Base-by-base conservation (phyloP, 2,888 invertebrate species). In the Drosophila algonquin region DNA sequence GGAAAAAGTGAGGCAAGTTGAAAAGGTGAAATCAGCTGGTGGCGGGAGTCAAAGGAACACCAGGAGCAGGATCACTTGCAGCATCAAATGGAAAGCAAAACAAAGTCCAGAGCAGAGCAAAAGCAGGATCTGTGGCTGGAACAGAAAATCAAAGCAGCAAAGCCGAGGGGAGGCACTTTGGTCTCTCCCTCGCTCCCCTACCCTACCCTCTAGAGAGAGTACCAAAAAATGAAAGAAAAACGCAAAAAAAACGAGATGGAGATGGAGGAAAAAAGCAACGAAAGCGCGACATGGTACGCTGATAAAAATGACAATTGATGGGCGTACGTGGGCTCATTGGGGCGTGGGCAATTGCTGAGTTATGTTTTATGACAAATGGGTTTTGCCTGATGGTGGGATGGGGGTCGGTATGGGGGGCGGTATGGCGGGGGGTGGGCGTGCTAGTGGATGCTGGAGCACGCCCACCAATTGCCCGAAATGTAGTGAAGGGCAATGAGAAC, bases 221-320 rank as follows among this genome's bases (percentile, higher is more conserved):
- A 40, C 14, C 24, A 5, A n/a, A 35, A 5, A 12, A 35, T 5
- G 14, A 14, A 30, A 47, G 24, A 35, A 47, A 16, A 27, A 18
- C 18, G 18, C 8, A 27, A 21, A 50, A 53, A 47, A 16, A 27
- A 18, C 18, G 18, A 30, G 8, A 8, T 2, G 8, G 30, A 21
- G 21, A 21, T 21, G 21, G 21, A 21, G 21, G 21, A 63, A 63
- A 60, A 59, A 62, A 62, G 14, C 53, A 55, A 73, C 46, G 53
- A 72, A 74, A 58, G 65, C 79, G 81, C 89, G 89, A 86, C 80
- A 77, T 85, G 76, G 75, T 73, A 69, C 79, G 74, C 76, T 84
- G 87, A 85, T 85, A 85, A 85, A 85, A 89, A 85, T 76, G 89
- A 89, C 89, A 85, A 85, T 85, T 85, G 84, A 87, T 85, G 85